Conservation (phyloP, 2,113 vertebrate species). For the Lichenostomus cassidix region DNA sequence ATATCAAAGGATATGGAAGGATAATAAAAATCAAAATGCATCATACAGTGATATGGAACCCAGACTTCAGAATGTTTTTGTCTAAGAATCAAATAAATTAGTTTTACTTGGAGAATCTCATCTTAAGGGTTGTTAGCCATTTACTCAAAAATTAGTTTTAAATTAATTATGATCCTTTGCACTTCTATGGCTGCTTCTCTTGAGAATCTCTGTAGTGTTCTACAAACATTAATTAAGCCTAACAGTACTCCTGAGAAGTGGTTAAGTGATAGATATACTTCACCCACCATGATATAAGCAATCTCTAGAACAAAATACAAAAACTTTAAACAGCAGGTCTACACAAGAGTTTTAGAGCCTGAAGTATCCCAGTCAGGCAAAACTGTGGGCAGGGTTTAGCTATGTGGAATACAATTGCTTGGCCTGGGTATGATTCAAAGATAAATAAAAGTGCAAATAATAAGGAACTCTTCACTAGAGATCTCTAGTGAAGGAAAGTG, state of each 20-base stretch:
- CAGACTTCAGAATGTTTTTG: not conserved
- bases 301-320: not conserved
- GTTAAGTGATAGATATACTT: slow-evolving; percentile 22
- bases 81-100: not conserved
- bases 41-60: not conserved
- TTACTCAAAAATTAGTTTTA: slow-evolving; percentile 29
- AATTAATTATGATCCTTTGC: slow-evolving; percentile 41
- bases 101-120: not conserved
- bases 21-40: not conserved
- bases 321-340: not conserved
- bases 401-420: not conserved
- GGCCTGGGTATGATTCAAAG: not conserved
- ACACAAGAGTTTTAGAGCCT: not conserved
- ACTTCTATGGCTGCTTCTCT: slow-evolving; percentile 34
- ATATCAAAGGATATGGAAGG: not conserved
- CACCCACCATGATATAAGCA: not conserved
- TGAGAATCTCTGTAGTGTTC: slow-evolving; percentile 21
- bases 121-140: not conserved
- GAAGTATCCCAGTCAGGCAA: not conserved
- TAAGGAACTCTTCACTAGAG: not conserved
- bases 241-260: slow-evolving; percentile 47
- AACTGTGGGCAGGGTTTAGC: not conserved
- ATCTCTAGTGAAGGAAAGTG: not conserved
- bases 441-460: not conserved
- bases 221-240: slow-evolving; percentile 52